Percentiles rank a stretch among this genome's conserved stretches.
phyloP scores from a whole-genome alignment of 2,888 invertebrate species.

The Incurvaria masculella region DNA sequence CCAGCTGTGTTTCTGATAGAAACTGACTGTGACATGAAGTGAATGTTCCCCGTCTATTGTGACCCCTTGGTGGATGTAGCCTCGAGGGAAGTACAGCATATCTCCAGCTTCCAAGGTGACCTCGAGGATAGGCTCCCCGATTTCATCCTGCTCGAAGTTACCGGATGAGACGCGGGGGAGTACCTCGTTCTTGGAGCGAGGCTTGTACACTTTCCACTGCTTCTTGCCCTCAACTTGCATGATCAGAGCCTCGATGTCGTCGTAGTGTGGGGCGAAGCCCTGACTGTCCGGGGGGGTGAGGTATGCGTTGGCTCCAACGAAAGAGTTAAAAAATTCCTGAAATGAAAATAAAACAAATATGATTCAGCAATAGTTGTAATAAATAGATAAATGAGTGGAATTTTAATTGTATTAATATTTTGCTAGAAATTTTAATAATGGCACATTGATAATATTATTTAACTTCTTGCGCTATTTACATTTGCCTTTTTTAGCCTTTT shows the following conservation, averaged over 20 bases:
- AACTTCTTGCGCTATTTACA: no score
- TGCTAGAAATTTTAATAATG: no score
- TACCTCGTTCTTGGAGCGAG: slow-evolving; percentile 62
- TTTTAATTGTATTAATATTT: no score
- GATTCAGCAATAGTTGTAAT: no score
- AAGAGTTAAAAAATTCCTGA: slow-evolving; percentile 89
- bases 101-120: slow-evolving; percentile 82
- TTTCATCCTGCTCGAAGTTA: slow-evolving; percentile 69
- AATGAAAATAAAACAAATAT: no score
- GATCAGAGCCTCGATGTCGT: slow-evolving; percentile 98
- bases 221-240: slow-evolving; percentile 95
- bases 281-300: slow-evolving; percentile 94
- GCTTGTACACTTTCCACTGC: slow-evolving; percentile 88
- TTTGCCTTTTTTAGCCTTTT: no score
- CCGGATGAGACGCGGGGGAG: slow-evolving; percentile 81
- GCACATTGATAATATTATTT: no score
- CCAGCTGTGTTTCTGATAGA: slow-evolving; percentile 89
- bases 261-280: slow-evolving; percentile 98
- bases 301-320: slow-evolving; percentile 95
- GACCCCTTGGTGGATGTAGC: slow-evolving; percentile 81
- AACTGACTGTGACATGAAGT: slow-evolving; percentile 90
- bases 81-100: slow-evolving; percentile 89
- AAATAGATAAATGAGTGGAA: no score
- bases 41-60: slow-evolving; percentile 82
- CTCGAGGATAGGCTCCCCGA: slow-evolving; percentile 78